These are phyloP conservation scores for Eira barbara DNA, from an alignment of 2,113 vertebrate species.

Conservation along the genomic window DNA sequence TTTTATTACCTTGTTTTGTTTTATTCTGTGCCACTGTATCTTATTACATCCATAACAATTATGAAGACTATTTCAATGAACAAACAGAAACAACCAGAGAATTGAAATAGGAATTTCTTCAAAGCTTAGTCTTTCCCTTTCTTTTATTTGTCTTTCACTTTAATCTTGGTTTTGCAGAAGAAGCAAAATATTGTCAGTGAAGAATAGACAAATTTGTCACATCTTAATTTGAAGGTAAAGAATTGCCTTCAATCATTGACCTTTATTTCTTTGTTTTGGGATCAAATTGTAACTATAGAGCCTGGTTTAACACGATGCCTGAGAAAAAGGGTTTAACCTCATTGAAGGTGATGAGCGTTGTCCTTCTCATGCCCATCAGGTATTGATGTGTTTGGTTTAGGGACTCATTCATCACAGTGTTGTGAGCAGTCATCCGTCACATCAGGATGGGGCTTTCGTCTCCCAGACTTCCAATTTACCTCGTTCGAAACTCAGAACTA, in stretches of 20 bases:
- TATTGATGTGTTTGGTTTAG: slow-evolving; percentile 69
- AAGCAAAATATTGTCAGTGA: slow-evolving; percentile 62
- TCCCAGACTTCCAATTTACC: slow-evolving; percentile 18
- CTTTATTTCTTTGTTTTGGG: slow-evolving; percentile 71
- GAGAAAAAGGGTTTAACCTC: slow-evolving; percentile 62
- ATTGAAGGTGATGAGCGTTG: background rate
- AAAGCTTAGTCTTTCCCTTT: background rate
- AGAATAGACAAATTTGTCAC: slow-evolving; percentile 67
- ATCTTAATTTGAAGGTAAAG: slow-evolving; percentile 65
- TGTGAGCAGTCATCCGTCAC: slow-evolving; percentile 44
- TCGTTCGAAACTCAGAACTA: background rate
- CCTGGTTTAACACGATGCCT: slow-evolving; percentile 41
- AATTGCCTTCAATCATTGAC: slow-evolving; percentile 62
- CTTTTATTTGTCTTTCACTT: background rate
- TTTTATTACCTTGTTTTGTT: background rate
- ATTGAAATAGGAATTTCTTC: background rate
- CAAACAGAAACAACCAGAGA: background rate
- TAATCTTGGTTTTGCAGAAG: slow-evolving; percentile 62
- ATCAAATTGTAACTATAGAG: slow-evolving; percentile 65
- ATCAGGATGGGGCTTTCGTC: background rate
- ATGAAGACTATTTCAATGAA: background rate
- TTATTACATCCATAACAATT: background rate
- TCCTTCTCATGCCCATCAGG: slow-evolving; percentile 47
- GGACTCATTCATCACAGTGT: slow-evolving; percentile 62
- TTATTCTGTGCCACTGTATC: background rate